Evolutionary conservation across 2,888 invertebrate species (phyloP).

Genomic region (Lordiphosa andalusiaca): DNA sequence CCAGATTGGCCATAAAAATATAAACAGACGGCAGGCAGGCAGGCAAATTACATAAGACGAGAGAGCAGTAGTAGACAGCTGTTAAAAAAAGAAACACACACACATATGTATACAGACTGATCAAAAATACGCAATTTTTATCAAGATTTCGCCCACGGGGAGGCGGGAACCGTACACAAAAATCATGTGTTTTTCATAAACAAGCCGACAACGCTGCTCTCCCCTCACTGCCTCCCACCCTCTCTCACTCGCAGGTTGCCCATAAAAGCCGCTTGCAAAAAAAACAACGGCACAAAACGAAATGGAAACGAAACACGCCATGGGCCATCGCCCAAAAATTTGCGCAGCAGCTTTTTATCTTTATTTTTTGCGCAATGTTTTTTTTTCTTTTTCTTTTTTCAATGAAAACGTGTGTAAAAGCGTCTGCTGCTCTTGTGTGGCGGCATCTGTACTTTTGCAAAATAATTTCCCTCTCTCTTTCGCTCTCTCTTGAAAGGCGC

Average conservation of each 20-base stretch:
- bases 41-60: conserved; percentile 22
- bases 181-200: conserved; percentile 76
- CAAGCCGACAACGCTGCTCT: conserved; percentile 27
- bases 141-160: no score
- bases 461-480: conserved; percentile 40
- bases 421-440: conserved; percentile 47
- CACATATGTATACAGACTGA: background rate
- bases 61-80: conserved; percentile 4
- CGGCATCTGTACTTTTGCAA: conserved; percentile 69
- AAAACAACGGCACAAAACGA: conserved; percentile 36
- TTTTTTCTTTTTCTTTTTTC: conserved; percentile 47
- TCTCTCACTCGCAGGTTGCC: conserved; percentile 57
- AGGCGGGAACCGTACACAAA: conserved; percentile 31
- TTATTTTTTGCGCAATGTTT: conserved; percentile 45
- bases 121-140: background rate
- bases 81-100: conserved; percentile 1
- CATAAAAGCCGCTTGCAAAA: conserved; percentile 61
- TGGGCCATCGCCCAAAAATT: conserved; percentile 68
- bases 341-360: conserved; percentile 71
- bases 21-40: conserved; percentile 46
- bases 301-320: conserved; percentile 34
- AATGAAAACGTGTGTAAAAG: conserved; percentile 66
- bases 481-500: conserved; percentile 47
- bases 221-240: conserved; percentile 26
- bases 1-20: conserved; percentile 63